These are phyloP conservation scores for Characodon lateralis DNA, from an alignment of 2,797 vertebrate species.

Conservation along the genomic window DNA sequence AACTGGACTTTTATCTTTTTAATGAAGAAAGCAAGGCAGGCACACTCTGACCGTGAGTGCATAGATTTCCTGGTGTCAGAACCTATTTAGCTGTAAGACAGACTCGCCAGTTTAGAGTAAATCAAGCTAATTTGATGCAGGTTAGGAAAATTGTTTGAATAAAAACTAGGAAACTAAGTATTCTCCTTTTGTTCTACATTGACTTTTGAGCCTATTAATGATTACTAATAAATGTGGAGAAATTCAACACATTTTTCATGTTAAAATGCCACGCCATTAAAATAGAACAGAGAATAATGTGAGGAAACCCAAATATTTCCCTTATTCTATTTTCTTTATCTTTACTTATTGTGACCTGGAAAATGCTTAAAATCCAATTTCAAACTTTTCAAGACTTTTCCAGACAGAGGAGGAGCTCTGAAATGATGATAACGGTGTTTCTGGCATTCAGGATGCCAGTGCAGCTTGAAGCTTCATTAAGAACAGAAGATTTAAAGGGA, in stretches of 20 bases:
- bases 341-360: background rate
- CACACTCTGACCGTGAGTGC: constrained; percentile 26
- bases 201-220: background rate
- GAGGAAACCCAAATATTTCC: background rate
- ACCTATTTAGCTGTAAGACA: background rate
- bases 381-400: background rate
- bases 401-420: background rate
- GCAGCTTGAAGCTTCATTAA: background rate
- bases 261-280: background rate
- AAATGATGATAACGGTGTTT: background rate
- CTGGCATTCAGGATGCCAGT: background rate
- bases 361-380: background rate
- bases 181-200: background rate
- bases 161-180: background rate
- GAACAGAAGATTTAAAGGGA: constrained; percentile 5
- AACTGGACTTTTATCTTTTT: constrained; percentile 47
- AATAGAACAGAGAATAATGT: background rate
- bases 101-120: background rate
- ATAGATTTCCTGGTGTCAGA: background rate
- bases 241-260: background rate
- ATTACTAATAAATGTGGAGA: background rate
- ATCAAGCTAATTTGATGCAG: background rate
- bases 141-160: background rate
- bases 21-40: constrained; percentile 44
- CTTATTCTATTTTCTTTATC: background rate